phyloP scores from a whole-genome alignment of 2,113 vertebrate species.

The Sakesphorus luctuosus region DNA sequence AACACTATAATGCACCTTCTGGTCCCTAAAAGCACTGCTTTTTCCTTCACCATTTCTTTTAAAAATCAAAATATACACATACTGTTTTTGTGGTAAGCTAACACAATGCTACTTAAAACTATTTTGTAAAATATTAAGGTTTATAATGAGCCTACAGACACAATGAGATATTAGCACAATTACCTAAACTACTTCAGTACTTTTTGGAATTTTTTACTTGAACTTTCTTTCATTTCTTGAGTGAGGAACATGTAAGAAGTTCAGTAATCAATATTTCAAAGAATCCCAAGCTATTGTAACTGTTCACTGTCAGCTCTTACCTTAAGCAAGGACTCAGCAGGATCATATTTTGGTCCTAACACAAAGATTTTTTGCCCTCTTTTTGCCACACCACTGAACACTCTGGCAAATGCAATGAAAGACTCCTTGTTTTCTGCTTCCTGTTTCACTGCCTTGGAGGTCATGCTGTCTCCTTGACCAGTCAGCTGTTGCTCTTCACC shows the following conservation, averaged over 20 bases:
- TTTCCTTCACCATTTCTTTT: background rate
- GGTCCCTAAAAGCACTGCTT: background rate
- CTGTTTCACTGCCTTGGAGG: conserved; percentile 46
- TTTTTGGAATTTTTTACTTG: background rate
- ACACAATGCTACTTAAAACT: background rate
- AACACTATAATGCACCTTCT: background rate
- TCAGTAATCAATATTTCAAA: background rate
- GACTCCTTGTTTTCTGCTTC: conserved; percentile 77
- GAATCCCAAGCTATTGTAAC: background rate
- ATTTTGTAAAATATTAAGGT: background rate
- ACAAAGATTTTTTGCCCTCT: conserved; percentile 89
- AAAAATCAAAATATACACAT: background rate
- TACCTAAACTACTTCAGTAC: background rate
- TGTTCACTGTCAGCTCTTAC: conserved; percentile 64
- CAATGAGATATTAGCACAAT: background rate
- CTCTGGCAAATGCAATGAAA: conserved; percentile 93
- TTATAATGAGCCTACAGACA: background rate
- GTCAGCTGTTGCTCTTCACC: conserved; percentile 57
- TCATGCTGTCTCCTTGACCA: conserved; percentile 49
- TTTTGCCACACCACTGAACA: conserved; percentile 87
- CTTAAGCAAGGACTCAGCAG: conserved; percentile 78
- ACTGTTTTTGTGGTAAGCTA: background rate
- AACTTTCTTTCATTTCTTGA: background rate
- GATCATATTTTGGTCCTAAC: conserved; percentile 95
- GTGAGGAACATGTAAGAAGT: rapidly evolving